Conservation (phyloP, 2,797 vertebrate genomes). For the Parauchenoglanis punctatus region DNA sequence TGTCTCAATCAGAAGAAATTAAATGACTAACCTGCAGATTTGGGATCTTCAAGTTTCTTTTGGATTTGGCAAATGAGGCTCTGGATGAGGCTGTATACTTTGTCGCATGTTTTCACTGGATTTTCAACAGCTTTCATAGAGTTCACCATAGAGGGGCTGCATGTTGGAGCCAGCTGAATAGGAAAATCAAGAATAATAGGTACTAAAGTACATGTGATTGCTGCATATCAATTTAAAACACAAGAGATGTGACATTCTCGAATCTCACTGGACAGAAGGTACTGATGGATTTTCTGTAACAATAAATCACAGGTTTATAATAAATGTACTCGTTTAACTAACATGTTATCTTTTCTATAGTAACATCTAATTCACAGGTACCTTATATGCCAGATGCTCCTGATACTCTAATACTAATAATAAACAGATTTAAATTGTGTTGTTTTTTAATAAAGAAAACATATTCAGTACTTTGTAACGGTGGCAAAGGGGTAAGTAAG, state of each 20-base stretch:
- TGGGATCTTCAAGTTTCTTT: constrained; percentile 90
- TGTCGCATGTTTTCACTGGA: constrained; percentile 89
- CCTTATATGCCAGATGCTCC: not conserved
- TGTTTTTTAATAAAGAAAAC: not conserved
- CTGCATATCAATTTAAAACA: not conserved
- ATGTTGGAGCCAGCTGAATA: constrained; percentile 87
- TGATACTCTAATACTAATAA: not conserved
- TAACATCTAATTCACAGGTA: not conserved
- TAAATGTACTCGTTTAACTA: not conserved
- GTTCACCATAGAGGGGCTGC: constrained; percentile 85
- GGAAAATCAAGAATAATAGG: constrained; percentile 9
- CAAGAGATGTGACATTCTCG: not conserved
- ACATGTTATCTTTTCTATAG: not conserved
- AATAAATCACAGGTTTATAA: not conserved
- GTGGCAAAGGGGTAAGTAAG: not conserved
- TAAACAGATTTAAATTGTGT: not conserved
- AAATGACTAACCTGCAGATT: constrained; percentile 83
- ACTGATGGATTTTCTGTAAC: not conserved
- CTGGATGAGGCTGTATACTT: constrained; percentile 90
- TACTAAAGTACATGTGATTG: not conserved
- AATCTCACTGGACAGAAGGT: not conserved
- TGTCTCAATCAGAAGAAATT: not conserved
- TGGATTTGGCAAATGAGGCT: constrained; percentile 92
- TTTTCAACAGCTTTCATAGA: constrained; percentile 93
- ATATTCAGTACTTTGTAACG: not conserved